These are phyloP conservation scores for Drosophila erecta DNA, from an alignment of 1,140 invertebrate species.

Conservation along the genomic window DNA sequence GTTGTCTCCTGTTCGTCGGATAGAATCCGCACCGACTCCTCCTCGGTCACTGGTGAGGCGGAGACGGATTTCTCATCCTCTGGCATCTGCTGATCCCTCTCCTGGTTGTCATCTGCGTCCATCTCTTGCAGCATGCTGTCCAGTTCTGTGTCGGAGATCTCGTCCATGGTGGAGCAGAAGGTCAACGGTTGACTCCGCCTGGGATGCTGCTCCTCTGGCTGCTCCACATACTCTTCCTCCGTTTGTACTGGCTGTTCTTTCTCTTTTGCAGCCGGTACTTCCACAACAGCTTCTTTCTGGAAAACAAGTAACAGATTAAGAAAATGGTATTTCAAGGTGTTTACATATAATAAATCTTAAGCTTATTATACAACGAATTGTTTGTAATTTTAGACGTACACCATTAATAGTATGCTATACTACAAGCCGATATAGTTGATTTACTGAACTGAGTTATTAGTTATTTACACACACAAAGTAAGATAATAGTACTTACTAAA, in stretches of 20 bases:
- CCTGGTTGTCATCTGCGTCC: slow-evolving; percentile 70
- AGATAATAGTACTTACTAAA: neutral
- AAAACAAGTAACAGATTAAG: neutral
- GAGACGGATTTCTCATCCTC: slow-evolving; percentile 30
- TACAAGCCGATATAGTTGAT: too few species aligned
- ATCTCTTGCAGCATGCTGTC: slow-evolving; percentile 84
- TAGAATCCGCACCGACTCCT: slow-evolving; percentile 70
- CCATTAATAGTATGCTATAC: too few species aligned
- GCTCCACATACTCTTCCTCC: slow-evolving; percentile 2
- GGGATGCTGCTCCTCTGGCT: slow-evolving; percentile 2
- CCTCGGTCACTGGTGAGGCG: slow-evolving; percentile 52
- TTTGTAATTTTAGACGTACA: too few species aligned
- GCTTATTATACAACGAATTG: too few species aligned
- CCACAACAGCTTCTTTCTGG: neutral
- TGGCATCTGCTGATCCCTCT: slow-evolving; percentile 29
- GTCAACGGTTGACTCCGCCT: slow-evolving; percentile 68
- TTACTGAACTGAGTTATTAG: too few species aligned
- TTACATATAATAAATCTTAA: too few species aligned
- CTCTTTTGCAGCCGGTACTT: neutral
- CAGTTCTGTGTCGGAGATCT: slow-evolving; percentile 83
- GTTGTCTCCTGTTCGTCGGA: slow-evolving; percentile 63
- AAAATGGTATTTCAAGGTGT: too few species aligned
- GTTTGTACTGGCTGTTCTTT: slow-evolving; percentile 11
- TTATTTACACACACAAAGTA: neutral
- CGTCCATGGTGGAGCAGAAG: slow-evolving; percentile 84